Base-by-base conservation (phyloP, 2,888 invertebrate genomes). In the Hypselothyrea guttata region DNA sequence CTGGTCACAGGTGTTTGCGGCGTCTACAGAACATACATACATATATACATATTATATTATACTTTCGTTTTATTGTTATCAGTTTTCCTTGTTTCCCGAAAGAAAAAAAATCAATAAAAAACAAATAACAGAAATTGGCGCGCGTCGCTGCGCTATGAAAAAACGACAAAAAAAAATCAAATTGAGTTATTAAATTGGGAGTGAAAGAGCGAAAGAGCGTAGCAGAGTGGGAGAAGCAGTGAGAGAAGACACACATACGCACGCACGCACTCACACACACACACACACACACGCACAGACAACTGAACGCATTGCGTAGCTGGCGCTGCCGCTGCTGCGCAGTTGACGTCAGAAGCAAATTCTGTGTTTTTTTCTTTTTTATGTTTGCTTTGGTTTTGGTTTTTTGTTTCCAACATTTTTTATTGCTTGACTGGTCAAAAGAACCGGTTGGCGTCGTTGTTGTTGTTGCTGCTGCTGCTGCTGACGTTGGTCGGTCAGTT, bases 291-390 rank as follows among this genome's bases (percentile, higher is more conserved):
- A 16, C 8, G n/a, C 18, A n/a, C 8, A 18, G 9, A 3, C n/a
- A 16, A 37, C 40, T 13, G 18, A 18, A 70, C 68, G 53, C 57
- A 73, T 51, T 61, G 67, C 58, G 49, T 61, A 57, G 56, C 40
- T 70, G 44, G 47, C 53, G 57, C 57, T 61, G 69, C 53, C 62
- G 59, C 60, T 81, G 76, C 63, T 67, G 59, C 63, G 71, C 71
- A 67, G 79, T 76, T 85, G 85, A 85, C 79, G 79, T 85, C 79
- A 81, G 85, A 83, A 69, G 45, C 52, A 48, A 65, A 65, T 61
- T 54, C 11, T 41, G n/a, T n/a, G n/a, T 47, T 53, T 54, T 48
- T 34, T 63, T 49, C 59, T 61, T 38, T 60, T 33, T 34, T 11
- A 0, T 42, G 27, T 48, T 44, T 62, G 45, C 52, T 13, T 62